These are phyloP conservation scores for Phortica variegata DNA, from an alignment of 1,140 invertebrate genomes.

Conservation along the genomic window DNA sequence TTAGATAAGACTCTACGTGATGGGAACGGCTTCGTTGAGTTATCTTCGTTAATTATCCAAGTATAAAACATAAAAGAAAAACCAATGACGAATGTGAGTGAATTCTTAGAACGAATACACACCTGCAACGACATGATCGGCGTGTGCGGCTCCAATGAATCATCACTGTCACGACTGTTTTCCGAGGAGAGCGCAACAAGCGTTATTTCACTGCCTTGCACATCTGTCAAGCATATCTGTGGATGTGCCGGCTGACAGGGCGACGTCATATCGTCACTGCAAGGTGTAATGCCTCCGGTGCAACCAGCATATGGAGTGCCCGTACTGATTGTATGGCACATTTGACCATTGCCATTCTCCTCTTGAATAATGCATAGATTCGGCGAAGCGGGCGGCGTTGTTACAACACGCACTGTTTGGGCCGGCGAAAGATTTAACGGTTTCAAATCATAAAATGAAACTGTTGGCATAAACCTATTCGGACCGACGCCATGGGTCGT, in stretches of 20 bases:
- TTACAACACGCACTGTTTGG: slow-evolving; percentile 54
- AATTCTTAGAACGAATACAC: neutral
- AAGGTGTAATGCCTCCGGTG: slow-evolving; percentile 36
- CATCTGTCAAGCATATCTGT: slow-evolving; percentile 89
- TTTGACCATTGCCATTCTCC: slow-evolving; percentile 61
- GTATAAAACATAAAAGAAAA: too few relatives aligned
- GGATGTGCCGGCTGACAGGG: slow-evolving; percentile 62
- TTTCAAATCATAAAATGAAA: slow-evolving; percentile 58
- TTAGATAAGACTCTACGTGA: slow-evolving; percentile 33
- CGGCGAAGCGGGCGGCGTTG: slow-evolving; percentile 57
- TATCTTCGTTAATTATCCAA: too few relatives aligned
- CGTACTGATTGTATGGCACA: slow-evolving; percentile 47
- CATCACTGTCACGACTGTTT: slow-evolving; percentile 64
- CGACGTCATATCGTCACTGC: slow-evolving; percentile 10
- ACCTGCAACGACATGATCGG: slow-evolving; percentile 56
- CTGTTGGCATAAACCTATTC: slow-evolving; percentile 54
- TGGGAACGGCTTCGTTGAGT: too few relatives aligned
- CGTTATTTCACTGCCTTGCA: slow-evolving; percentile 79
- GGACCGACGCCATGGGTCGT: slow-evolving; percentile 7
- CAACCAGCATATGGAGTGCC: slow-evolving; percentile 42
- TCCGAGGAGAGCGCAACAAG: slow-evolving; percentile 70
- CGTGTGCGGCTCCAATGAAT: slow-evolving; percentile 47
- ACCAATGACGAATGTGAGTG: neutral
- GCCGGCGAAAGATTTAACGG: slow-evolving; percentile 63
- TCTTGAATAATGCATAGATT: slow-evolving; percentile 86